Conservation (phyloP, 2,797 vertebrate genomes). For the Heterohyrax brucei region DNA sequence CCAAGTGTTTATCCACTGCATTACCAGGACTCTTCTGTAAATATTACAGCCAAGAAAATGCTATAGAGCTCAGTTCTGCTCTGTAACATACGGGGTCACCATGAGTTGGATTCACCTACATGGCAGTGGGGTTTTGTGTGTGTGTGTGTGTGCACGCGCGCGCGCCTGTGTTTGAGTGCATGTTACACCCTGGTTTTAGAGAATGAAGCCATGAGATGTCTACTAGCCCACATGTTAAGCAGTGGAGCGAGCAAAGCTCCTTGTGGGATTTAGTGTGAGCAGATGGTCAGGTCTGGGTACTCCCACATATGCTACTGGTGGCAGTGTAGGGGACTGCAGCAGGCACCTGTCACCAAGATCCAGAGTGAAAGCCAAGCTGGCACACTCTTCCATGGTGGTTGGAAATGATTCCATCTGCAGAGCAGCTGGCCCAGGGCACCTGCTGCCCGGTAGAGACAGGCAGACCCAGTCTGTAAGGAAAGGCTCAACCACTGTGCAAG, state of each 20-base stretch:
- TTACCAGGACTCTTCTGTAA: neutral
- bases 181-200: neutral
- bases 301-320: neutral
- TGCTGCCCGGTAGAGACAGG: neutral
- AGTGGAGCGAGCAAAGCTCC: constrained; percentile 29
- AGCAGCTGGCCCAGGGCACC: neutral
- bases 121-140: neutral
- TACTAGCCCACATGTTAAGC: neutral
- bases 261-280: constrained; percentile 60
- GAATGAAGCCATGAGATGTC: neutral
- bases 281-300: constrained; percentile 67
- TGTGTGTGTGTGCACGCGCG: too few relatives aligned
- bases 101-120: neutral
- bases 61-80: neutral
- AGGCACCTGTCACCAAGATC: constrained; percentile 61
- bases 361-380: neutral
- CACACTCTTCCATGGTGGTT: neutral
- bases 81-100: too few relatives aligned
- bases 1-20: neutral
- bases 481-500: neutral
- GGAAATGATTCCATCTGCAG: neutral
- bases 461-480: neutral
- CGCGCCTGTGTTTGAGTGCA: too few relatives aligned
- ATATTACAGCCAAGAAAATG: neutral
- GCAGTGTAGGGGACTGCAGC: neutral